A percentile compares a stretch with the other conserved stretches of the same genome.
phyloP scores from a whole-genome alignment of 2,888 invertebrate genomes.

The Oxystoma pomonae region DNA sequence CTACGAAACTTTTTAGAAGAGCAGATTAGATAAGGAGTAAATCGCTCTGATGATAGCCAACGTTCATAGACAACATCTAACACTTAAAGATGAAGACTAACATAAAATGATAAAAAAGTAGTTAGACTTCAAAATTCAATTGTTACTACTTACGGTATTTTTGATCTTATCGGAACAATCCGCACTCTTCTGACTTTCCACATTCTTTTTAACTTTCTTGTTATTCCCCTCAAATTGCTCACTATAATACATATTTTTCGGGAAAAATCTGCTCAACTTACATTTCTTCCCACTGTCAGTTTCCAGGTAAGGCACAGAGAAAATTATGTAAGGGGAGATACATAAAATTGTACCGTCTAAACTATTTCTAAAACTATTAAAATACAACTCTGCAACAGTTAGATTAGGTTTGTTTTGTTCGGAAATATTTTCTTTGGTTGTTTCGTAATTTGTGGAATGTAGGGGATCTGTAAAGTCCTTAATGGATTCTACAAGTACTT shows the following conservation, averaged over 20 bases:
- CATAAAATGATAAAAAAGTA: too few species aligned
- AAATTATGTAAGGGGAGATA: conserved; percentile 81
- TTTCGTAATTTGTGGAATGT: conserved; percentile 38
- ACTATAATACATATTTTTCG: conserved; percentile 69
- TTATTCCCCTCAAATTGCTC: conserved; percentile 50
- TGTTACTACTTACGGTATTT: conserved; percentile 29
- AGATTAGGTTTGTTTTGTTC: conserved; percentile 28
- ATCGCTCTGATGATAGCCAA: too few species aligned
- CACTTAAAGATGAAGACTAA: too few species aligned
- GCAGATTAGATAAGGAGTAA: too few species aligned
- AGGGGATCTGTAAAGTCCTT: conserved; percentile 81
- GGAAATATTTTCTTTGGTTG: conserved; percentile 10
- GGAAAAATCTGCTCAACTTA: conserved; percentile 66
- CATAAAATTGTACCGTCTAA: conserved; percentile 71
- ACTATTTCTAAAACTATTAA: conserved; percentile 62
- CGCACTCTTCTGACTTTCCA: conserved; percentile 19
- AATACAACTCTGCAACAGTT: conserved; percentile 46
- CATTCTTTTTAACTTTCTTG: conserved; percentile 31
- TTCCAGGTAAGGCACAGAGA: conserved; percentile 83
- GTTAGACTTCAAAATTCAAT: too few species aligned
- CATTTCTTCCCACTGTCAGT: conserved; percentile 79
- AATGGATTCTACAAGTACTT: conserved; percentile 49
- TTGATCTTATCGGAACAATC: conserved; percentile 10
- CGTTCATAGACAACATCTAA: too few species aligned
- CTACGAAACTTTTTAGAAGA: too few species aligned